These are phyloP conservation scores for Hypselothyrea guttata DNA, from an alignment of 2,888 invertebrate genomes.

Conservation along the genomic window DNA sequence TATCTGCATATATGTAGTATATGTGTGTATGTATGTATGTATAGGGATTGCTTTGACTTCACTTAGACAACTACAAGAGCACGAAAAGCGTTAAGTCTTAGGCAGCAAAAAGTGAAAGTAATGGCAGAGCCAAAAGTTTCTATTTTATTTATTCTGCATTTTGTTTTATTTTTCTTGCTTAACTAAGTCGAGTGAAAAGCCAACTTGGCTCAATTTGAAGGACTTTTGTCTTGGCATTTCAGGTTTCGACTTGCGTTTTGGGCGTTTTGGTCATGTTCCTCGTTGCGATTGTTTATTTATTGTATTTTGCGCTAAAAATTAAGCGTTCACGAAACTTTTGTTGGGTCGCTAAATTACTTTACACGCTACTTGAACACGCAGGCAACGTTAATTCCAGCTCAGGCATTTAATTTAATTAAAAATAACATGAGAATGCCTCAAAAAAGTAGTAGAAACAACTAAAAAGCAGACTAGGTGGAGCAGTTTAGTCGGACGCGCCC, in stretches of 20 bases:
- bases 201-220: constrained; percentile 54
- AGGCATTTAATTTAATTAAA: constrained; percentile 68
- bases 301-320: constrained; percentile 64
- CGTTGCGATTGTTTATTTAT: constrained; percentile 65
- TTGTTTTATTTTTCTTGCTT: constrained; percentile 35
- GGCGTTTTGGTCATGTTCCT: constrained; percentile 8
- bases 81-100: constrained; percentile 31
- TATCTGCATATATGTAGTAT: background rate
- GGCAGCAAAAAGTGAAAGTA: constrained; percentile 61
- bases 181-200: constrained; percentile 54
- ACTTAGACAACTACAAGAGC: constrained; percentile 30
- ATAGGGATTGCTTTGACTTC: constrained; percentile 20
- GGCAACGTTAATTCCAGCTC: constrained; percentile 46
- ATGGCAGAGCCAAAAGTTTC: constrained; percentile 46
- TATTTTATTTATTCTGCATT: constrained; percentile 23
- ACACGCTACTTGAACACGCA: constrained; percentile 77
- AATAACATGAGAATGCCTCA: constrained; percentile 23
- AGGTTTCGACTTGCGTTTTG: too few relatives aligned
- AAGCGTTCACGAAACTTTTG: constrained; percentile 53
- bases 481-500: background rate
- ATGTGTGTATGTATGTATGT: constrained; percentile 6
- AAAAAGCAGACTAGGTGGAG: background rate
- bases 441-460: background rate
- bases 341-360: constrained; percentile 62
- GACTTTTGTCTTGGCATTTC: constrained; percentile 42